Base-by-base conservation (phyloP, 2,113 vertebrate genomes). In the Capreolus pygargus region DNA sequence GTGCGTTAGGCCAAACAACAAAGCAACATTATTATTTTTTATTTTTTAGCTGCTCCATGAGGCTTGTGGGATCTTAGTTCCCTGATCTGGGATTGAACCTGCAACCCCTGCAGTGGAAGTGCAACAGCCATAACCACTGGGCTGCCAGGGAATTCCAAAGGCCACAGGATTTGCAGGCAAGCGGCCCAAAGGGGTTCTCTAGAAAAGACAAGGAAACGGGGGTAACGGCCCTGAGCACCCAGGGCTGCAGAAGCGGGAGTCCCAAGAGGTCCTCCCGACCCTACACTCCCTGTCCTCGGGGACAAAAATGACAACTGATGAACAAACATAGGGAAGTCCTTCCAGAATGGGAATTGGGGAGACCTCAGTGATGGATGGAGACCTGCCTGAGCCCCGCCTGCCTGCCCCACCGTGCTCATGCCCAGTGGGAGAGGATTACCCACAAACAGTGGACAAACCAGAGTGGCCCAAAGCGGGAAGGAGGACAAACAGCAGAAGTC, bases 381-480 rank as follows among this genome's bases (percentile, higher is more conserved):
- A 45, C 10, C 14, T 7, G 64, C 43, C 43, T 4, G 6, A 27
- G 33, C 52, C 60, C n/a, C 5, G 0, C 70, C 25, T 14, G 0
- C 17, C 39, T 2, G 1, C 10, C 47, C 33, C 3, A 2, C 85
- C 33, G 0, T 2, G 13, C 50, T 43, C 45, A 81, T 0, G 11
- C 30, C 28, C 4, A 5, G 61, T 30, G 4, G 86, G 27, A 86
- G 19, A 70, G 23, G 55, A n/a, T 33, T 67, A n/a, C 45, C 74
- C 33, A 15, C 16, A 17, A 78, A 8, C 25, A 96, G 25, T 13
- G 6, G 50, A 43, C 33, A 83, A 58, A 82, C 16, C 39, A 78
- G 21, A 89, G 6, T 13, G 76, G 45, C 30, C 6, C 0, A 61
- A 16, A 3, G 3, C 11, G n/a, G 55, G 17, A 27, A 2, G 2